These are phyloP conservation scores for Bombus turneri DNA, from an alignment of 1,140 invertebrate species.

Conservation along the genomic window DNA sequence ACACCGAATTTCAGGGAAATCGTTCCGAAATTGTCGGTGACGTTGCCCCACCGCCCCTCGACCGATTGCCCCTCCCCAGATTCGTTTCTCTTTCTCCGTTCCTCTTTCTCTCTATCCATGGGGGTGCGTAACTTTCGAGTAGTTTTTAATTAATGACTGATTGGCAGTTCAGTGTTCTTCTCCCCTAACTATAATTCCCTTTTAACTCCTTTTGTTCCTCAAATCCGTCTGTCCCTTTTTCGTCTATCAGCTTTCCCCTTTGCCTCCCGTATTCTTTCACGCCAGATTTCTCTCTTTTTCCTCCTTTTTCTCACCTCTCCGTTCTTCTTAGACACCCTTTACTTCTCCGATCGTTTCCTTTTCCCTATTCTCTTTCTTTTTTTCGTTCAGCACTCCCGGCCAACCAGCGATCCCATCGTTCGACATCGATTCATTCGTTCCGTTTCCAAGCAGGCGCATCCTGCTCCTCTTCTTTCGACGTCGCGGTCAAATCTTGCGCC, in stretches of 20 bases:
- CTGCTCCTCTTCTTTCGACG: constrained; percentile 16
- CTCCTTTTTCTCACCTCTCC: constrained; percentile 18
- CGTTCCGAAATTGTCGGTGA: background rate
- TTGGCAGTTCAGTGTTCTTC: constrained; percentile 59
- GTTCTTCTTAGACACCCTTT: constrained; percentile 51
- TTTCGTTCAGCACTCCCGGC: constrained; percentile 6
- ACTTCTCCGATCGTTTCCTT: constrained; percentile 3
- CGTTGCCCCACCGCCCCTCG: background rate
- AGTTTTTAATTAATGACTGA: constrained; percentile 76
- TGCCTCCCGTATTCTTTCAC: constrained; percentile 28
- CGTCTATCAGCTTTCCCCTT: background rate
- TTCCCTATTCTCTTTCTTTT: background rate
- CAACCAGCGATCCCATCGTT: constrained; percentile 65
- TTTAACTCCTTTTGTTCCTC: constrained; percentile 53
- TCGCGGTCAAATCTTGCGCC: constrained; percentile 20
- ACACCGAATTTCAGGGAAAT: background rate
- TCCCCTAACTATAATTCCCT: constrained; percentile 55
- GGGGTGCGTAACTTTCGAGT: constrained; percentile 67
- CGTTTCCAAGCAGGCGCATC: constrained; percentile 44
- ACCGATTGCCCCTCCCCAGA: background rate
- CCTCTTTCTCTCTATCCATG: constrained; percentile 29
- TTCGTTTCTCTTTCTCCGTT: background rate
- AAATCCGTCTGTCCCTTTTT: constrained; percentile 51
- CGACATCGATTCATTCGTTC: constrained; percentile 72
- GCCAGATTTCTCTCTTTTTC: constrained; percentile 38